Base-by-base conservation (phyloP, 2,888 invertebrate species). In the Agonopterix alstromeriana region DNA sequence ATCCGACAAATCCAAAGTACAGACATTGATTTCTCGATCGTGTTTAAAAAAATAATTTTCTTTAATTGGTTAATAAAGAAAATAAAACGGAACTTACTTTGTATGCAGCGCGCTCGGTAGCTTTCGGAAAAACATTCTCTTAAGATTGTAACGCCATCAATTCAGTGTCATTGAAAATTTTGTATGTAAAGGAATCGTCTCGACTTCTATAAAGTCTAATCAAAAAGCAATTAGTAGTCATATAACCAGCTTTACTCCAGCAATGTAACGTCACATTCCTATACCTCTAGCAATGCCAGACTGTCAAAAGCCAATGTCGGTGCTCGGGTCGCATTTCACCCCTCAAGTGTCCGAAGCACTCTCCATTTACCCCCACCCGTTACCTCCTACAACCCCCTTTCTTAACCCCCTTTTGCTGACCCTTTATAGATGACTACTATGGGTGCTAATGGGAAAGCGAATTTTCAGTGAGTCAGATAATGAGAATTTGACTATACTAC, bases 231-330 rank as follows among this genome's bases (percentile, higher is more conserved):
- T 10, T 38, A 38, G 10, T n/a, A 38, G 38, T 10, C n/a, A 38
- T n/a, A 38, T 9, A 10, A 27, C 38, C 4, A 1, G 38, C 10
- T 10, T 10, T 38, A 38, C n/a, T 10, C 38, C 38, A 38, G 10
- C 10, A 47, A 42, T 42, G 12, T 42, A 42, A 43, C 51, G n/a
- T 38, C 35, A 46, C 51, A 51, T 51, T 43, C 51, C 51, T 11
- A 10, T 36, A 40, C 36, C 14, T 35, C 42, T 71, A 76, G 79
- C 68, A 73, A 79, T 79, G 27, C 27, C 73, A 76, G 78, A 79
- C 85, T 82, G 85, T 82, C 85, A 86, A 86, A 86, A 82, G 86
- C 82, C 78, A 61, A 67, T 64, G 70, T 56, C 65, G 67, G 67
- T 59, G 58, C 61, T 57, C 59, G 65, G 77, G 74, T 75, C 78